Evolutionary conservation across 2,797 vertebrate genomes (phyloP).

Genomic region (Pseudochromis fuscus): DNA sequence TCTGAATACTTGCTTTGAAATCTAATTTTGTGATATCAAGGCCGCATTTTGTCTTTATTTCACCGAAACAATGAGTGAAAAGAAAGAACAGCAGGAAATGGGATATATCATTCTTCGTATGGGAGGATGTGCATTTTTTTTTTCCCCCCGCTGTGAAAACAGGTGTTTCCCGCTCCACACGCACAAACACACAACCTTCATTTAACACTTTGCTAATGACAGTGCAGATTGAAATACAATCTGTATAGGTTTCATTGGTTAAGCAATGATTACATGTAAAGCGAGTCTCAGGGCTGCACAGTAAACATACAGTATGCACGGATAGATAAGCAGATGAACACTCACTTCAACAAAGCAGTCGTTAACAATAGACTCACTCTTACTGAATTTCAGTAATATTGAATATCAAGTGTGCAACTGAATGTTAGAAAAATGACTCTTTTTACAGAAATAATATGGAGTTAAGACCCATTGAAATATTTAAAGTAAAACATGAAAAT

Average conservation of each 20-base stretch:
- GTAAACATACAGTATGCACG: constrained; percentile 17
- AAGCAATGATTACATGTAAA: constrained; percentile 54
- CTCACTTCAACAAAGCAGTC: not conserved
- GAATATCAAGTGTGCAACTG: not conserved
- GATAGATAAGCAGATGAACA: constrained; percentile 35
- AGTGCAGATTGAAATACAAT: constrained; percentile 59
- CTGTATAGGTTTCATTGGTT: constrained; percentile 48
- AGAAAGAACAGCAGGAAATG: constrained; percentile 72
- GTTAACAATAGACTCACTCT: not conserved
- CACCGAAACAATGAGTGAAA: constrained; percentile 69
- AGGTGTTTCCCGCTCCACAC: constrained; percentile 76
- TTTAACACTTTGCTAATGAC: constrained; percentile 63
- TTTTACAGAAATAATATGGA: too few species aligned
- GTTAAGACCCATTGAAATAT: too few species aligned
- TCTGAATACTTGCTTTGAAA: constrained; percentile 65
- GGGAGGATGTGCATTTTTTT: constrained; percentile 49
- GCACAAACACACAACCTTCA: constrained; percentile 47
- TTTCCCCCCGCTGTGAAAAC: constrained; percentile 41
- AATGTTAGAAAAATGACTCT: not conserved
- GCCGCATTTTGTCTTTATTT: constrained; percentile 62
- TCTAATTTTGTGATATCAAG: constrained; percentile 65
- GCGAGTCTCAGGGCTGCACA: constrained; percentile 26
- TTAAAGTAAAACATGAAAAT: not conserved
- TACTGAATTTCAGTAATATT: not conserved
- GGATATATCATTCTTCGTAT: constrained; percentile 73